phyloP scores from a whole-genome alignment of 1,140 invertebrate genomes.

The Trachymyrmex cornetzi region DNA sequence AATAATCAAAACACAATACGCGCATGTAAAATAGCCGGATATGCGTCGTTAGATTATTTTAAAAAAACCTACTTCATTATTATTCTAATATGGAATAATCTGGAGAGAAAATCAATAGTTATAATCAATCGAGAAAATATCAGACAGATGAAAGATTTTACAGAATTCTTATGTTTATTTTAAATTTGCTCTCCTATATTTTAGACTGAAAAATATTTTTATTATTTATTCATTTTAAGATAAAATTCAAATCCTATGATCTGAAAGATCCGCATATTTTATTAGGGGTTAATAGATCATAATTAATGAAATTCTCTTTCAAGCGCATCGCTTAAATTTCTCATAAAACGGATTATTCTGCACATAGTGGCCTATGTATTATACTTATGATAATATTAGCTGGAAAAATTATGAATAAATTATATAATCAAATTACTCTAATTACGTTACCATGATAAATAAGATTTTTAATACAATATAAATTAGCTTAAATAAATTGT shows the following conservation, averaged over 20 bases:
- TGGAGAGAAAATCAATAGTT: not conserved
- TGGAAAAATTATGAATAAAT: not conserved
- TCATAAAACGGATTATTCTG: constrained; percentile 1
- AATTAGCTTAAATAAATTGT: not conserved
- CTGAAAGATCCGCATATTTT: not conserved
- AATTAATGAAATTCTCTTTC: constrained; percentile 25
- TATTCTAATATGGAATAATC: no score
- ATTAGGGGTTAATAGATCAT: not conserved
- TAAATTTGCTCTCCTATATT: not conserved
- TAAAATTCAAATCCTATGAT: not conserved
- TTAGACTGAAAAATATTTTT: not conserved
- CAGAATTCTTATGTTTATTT: not conserved
- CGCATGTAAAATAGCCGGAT: not conserved
- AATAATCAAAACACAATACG: not conserved
- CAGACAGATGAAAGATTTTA: not conserved
- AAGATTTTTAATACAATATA: not conserved
- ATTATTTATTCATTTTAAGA: constrained; percentile 16
- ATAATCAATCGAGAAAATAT: not conserved
- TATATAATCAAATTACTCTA: constrained; percentile 3
- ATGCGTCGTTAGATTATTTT: not conserved
- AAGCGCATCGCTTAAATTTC: not conserved
- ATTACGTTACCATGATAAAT: not conserved
- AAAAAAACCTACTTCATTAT: no score
- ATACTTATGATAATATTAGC: constrained; percentile 7
- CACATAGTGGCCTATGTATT: not conserved